Conservation (phyloP, 2,797 vertebrate genomes). For the Rhodeus uyekii region DNA sequence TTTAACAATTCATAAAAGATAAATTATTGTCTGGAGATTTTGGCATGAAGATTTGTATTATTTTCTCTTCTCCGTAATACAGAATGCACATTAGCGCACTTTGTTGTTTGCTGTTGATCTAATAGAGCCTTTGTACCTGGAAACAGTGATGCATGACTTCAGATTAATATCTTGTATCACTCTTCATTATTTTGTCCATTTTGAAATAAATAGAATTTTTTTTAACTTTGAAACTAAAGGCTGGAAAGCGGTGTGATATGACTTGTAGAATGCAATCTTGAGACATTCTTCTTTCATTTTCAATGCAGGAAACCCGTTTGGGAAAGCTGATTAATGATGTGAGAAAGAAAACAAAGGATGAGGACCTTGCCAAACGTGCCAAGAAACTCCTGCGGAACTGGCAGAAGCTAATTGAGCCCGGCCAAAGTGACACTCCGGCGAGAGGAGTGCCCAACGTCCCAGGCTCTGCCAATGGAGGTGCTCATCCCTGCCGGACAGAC, state of each 20-base stretch:
- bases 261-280: not conserved
- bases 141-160: not conserved
- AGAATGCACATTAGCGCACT: not conserved
- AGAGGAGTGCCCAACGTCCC: slow-evolving; percentile 74
- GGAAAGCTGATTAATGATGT: slow-evolving; percentile 98
- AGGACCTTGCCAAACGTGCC: slow-evolving; percentile 97
- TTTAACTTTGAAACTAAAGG: too few species aligned
- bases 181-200: too few species aligned
- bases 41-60: too few species aligned
- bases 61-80: too few species aligned
- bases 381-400: slow-evolving; percentile 95
- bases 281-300: not conserved
- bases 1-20: not conserved
- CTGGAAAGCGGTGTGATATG: not conserved
- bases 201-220: not conserved
- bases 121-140: too few species aligned
- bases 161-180: not conserved
- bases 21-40: not conserved
- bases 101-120: not conserved
- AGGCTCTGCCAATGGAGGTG: slow-evolving; percentile 89
- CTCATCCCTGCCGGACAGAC: slow-evolving; percentile 88
- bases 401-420: slow-evolving; percentile 96
- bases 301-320: slow-evolving; percentile 89
- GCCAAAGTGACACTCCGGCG: slow-evolving; percentile 76
- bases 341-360: slow-evolving; percentile 95